These are phyloP conservation scores for Megatriorchis doriae DNA, from an alignment of 2,113 vertebrate genomes.

Conservation along the genomic window DNA sequence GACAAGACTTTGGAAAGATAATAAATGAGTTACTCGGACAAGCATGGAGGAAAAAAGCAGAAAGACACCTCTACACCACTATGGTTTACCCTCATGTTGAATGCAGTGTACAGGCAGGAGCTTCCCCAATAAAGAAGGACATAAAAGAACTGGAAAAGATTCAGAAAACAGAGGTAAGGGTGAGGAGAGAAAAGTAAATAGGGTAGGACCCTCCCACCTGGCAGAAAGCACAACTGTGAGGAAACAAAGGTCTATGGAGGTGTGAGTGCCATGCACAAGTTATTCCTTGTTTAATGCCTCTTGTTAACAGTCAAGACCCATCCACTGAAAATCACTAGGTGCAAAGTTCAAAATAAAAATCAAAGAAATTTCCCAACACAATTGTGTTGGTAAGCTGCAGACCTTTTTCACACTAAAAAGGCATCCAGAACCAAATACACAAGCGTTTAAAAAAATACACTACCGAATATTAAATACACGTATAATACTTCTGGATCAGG, in stretches of 20 bases:
- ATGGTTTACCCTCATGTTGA: not conserved
- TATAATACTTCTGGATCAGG: not conserved
- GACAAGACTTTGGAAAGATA: not conserved
- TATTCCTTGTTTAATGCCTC: not conserved
- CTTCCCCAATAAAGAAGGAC: not conserved
- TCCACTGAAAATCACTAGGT: not conserved
- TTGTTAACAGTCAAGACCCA: not conserved
- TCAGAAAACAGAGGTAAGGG: not conserved
- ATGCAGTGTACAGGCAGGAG: not conserved
- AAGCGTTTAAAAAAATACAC: not conserved
- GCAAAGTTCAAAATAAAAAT: not conserved
- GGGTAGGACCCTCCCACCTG: not conserved
- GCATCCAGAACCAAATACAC: not conserved
- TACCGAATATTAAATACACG: rapidly evolving
- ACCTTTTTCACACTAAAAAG: not conserved
- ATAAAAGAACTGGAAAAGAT: not conserved
- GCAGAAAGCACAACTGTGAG: not conserved
- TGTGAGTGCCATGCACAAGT: not conserved
- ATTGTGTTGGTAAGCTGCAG: not conserved
- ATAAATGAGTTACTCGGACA: not conserved
- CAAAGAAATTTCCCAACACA: not conserved
- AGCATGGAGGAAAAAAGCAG: not conserved
- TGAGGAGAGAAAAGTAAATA: not conserved
- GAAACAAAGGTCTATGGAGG: not conserved
- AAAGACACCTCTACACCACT: not conserved